These are phyloP conservation scores for Oryzias celebensis DNA, from an alignment of 2,113 vertebrate genomes.

Conservation along the genomic window DNA sequence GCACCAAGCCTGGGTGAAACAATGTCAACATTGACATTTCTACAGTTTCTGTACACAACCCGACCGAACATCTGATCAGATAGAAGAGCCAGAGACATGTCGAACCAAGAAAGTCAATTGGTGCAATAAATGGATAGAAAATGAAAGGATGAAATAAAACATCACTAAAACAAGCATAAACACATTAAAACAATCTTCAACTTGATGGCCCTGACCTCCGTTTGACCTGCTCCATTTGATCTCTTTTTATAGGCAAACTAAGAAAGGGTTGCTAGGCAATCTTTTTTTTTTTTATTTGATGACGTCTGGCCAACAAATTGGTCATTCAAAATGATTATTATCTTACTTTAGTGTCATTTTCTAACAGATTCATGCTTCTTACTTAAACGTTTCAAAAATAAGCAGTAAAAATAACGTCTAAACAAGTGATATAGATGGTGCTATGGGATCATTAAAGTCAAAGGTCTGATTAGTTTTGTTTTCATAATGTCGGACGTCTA, in stretches of 20 bases:
- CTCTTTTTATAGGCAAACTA: constrained; percentile 71
- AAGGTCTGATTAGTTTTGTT: too few species aligned
- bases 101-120: constrained; percentile 4
- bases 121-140: constrained; percentile 13
- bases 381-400: constrained; percentile 8
- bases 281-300: constrained; percentile 71
- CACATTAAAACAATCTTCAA: constrained; percentile 58
- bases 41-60: constrained; percentile 49
- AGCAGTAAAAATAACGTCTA: background rate
- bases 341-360: constrained; percentile 39
- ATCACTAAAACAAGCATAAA: constrained; percentile 37
- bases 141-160: constrained; percentile 29
- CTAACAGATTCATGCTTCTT: constrained; percentile 11
- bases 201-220: constrained; percentile 56
- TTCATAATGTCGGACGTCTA: too few species aligned
- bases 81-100: constrained; percentile 26
- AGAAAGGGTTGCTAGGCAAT: constrained; percentile 77
- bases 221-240: constrained; percentile 56
- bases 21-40: constrained; percentile 60
- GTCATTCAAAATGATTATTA: constrained; percentile 42
- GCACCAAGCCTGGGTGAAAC: constrained; percentile 56
- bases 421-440: background rate
- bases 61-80: constrained; percentile 33
- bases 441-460: too few species aligned
- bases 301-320: constrained; percentile 71